phyloP scores from a whole-genome alignment of 2,888 invertebrate species.

The Chaitophorus viminalis region DNA sequence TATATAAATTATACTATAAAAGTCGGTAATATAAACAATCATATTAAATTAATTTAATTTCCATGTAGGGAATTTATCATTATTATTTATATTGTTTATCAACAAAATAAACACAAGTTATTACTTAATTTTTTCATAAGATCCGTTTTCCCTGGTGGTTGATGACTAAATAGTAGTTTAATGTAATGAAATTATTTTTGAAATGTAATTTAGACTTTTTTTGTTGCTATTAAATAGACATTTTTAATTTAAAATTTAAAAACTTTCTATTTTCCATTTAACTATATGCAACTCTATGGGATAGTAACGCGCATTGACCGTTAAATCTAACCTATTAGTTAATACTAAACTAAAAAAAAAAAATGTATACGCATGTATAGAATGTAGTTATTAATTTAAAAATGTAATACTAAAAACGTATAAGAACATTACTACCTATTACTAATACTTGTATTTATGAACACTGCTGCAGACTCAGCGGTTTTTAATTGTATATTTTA shows the following conservation, averaged over 20 bases:
- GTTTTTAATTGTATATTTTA: not conserved
- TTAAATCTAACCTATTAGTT: no score
- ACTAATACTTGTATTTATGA: not conserved
- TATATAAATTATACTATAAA: constrained; percentile 41
- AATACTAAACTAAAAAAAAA: no score
- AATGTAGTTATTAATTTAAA: not conserved
- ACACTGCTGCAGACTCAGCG: not conserved
- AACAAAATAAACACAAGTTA: constrained; percentile 14
- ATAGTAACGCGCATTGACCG: no score
- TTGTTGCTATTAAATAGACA: not conserved
- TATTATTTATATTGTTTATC: constrained; percentile 19
- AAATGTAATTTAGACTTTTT: not conserved
- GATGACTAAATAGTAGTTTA: not conserved
- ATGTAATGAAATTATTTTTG: not conserved
- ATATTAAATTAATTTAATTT: constrained; percentile 46
- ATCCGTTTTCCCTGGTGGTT: not conserved
- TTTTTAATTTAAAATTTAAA: not conserved
- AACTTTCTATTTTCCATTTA: not conserved
- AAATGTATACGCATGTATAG: no score
- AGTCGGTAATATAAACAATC: constrained; percentile 47
- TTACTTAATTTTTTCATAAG: constrained; percentile 8
- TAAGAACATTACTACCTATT: not conserved
- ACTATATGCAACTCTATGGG: not conserved
- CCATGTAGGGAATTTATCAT: constrained; percentile 40
- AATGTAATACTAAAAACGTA: not conserved